Percentiles rank a stretch among this genome's conserved stretches.
These are phyloP conservation scores for Erebia palarica DNA, from an alignment of 2,888 invertebrate species.

Conservation along the genomic window DNA sequence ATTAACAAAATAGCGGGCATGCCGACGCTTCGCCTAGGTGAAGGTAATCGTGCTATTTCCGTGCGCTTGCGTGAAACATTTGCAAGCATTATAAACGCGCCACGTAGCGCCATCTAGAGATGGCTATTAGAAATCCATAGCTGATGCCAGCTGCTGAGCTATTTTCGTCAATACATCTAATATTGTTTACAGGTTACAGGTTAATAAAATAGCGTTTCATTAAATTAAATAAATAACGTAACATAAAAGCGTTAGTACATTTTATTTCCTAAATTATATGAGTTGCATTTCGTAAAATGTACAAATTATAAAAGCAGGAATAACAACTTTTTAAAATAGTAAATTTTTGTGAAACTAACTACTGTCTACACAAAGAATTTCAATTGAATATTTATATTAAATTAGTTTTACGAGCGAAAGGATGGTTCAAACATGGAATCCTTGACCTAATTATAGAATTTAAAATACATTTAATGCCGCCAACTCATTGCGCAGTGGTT, in stretches of 20 bases:
- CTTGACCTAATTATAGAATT: constrained; percentile 76
- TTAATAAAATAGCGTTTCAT: constrained; percentile 40
- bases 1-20: constrained; percentile 54
- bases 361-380: neutral
- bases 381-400: neutral
- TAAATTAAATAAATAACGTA: constrained; percentile 18
- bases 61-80: constrained; percentile 66
- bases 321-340: neutral
- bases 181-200: constrained; percentile 50
- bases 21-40: constrained; percentile 70
- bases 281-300: neutral
- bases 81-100: constrained; percentile 46
- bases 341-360: too few relatives aligned
- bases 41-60: constrained; percentile 79
- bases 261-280: neutral
- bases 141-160: constrained; percentile 69
- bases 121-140: constrained; percentile 56
- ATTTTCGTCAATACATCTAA: constrained; percentile 61
- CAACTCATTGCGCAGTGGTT: constrained; percentile 63
- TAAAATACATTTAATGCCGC: constrained; percentile 70
- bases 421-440: constrained; percentile 56
- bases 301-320: neutral
- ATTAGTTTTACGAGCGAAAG: constrained; percentile 30
- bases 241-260: constrained; percentile 8
- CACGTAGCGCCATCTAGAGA: constrained; percentile 74